Percentiles rank a stretch among this genome's conserved stretches.
phyloP scores from a whole-genome alignment of 2,113 vertebrate species.

The Herpetotheres cachinnans region DNA sequence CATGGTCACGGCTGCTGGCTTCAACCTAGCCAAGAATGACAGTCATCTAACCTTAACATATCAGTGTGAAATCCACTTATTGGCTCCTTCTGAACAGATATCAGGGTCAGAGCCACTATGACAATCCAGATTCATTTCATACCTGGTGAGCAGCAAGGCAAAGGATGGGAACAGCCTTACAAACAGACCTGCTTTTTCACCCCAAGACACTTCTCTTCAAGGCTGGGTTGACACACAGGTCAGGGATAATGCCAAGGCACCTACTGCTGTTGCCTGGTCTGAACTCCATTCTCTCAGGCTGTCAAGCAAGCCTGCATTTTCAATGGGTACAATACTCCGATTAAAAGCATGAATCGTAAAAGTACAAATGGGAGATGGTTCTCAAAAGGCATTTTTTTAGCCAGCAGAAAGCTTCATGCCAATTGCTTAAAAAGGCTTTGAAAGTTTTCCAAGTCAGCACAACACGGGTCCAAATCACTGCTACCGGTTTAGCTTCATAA shows the following conservation, averaged over 20 bases:
- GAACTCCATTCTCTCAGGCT: not conserved
- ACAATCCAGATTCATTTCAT: not conserved
- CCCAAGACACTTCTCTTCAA: not conserved
- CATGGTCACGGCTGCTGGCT: not conserved
- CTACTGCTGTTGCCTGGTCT: not conserved
- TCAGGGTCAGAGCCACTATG: accelerated
- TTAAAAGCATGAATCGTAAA: conserved; percentile 16
- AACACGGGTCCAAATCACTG: not conserved
- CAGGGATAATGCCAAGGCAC: not conserved
- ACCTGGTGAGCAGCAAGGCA: not conserved
- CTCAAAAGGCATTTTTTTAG: conserved; percentile 27
- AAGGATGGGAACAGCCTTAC: not conserved
- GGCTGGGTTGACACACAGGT: not conserved
- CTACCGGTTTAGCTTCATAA: not conserved
- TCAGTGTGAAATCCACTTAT: not conserved
- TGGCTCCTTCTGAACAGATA: not conserved
- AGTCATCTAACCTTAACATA: not conserved
- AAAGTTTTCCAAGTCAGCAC: conserved; percentile 42
- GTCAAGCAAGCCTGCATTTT: not conserved
- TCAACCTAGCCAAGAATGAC: not conserved
- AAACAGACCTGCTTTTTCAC: not conserved
- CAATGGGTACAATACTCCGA: not conserved
- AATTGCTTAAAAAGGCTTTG: conserved; percentile 46
- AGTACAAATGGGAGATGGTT: conserved; percentile 34
- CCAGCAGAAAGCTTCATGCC: conserved; percentile 6